These are phyloP conservation scores for Paragorgia papillata DNA, from an alignment of 92 coral and sea anemone species.

Conservation along the genomic window DNA sequence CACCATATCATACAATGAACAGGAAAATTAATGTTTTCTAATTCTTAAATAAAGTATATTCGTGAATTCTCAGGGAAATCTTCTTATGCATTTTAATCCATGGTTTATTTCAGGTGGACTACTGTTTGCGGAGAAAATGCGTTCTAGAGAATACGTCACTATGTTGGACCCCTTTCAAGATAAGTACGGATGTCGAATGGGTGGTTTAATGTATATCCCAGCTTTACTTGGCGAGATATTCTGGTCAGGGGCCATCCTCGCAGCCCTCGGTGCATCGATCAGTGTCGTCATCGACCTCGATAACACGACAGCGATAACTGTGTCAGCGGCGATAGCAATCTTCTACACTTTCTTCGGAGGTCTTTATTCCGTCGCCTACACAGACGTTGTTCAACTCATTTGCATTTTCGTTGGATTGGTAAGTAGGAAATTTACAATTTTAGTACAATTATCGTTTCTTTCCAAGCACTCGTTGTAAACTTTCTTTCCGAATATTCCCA, in stretches of 20 bases:
- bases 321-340: conserved; percentile 54
- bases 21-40: too few species aligned
- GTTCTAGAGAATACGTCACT: conserved; percentile 46
- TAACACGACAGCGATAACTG: conserved; percentile 44
- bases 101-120: conserved; percentile 44
- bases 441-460: too few species aligned
- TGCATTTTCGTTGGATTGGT: conserved; percentile 60
- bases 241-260: conserved; percentile 58
- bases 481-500: too few species aligned
- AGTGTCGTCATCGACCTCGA: conserved; percentile 52
- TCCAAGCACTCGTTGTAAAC: too few species aligned
- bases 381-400: conserved; percentile 52
- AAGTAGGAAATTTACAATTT: too few species aligned
- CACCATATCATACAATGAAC: too few species aligned
- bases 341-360: conserved; percentile 60
- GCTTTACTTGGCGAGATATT: conserved; percentile 57
- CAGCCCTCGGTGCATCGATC: conserved; percentile 57
- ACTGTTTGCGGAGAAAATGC: conserved; percentile 59
- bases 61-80: too few species aligned
- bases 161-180: conserved; percentile 61
- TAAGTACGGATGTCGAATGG: conserved; percentile 57
- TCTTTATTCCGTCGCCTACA: conserved; percentile 57
- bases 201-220: conserved; percentile 55
- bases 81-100: too few species aligned
- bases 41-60: too few species aligned